Evolutionary conservation across 92 coral and sea anemone genomes (phyloP).

Genomic region (Palythoa caribaeorum): DNA sequence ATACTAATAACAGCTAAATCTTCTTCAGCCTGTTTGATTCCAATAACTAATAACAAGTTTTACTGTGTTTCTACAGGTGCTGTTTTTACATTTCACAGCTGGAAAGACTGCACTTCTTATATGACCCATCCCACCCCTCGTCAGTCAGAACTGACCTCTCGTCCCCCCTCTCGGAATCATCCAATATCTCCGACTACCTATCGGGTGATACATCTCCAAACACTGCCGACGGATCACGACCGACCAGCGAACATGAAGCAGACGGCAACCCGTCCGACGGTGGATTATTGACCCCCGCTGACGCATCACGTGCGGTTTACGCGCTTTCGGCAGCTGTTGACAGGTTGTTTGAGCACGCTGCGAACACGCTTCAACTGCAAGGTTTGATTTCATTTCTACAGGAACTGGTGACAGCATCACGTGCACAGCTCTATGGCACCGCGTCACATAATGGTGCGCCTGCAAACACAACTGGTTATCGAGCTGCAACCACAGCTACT

Average conservation of each 20-base stretch:
- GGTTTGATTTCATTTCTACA: slow-evolving; percentile 78
- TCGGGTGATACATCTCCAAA: slow-evolving; percentile 90
- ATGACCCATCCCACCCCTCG: slow-evolving; percentile 71
- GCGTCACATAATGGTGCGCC: slow-evolving; percentile 50
- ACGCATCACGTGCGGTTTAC: slow-evolving; percentile 96
- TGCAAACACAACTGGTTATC: slow-evolving; percentile 50
- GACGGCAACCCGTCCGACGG: slow-evolving; percentile 74
- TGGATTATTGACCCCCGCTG: slow-evolving; percentile 84
- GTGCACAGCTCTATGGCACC: slow-evolving; percentile 82
- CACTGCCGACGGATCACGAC: slow-evolving; percentile 73
- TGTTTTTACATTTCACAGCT: slow-evolving; percentile 91
- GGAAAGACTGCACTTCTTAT: slow-evolving; percentile 82
- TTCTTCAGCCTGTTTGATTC: too few species aligned
- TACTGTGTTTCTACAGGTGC: slow-evolving; percentile 62
- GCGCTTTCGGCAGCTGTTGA: slow-evolving; percentile 98
- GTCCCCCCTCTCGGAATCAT: slow-evolving; percentile 93
- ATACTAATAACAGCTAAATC: too few species aligned
- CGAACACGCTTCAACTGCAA: slow-evolving; percentile 84
- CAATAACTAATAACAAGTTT: not conserved
- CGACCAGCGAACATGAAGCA: slow-evolving; percentile 66
- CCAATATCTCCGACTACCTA: slow-evolving; percentile 87
- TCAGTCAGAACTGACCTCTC: slow-evolving; percentile 74
- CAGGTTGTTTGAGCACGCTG: slow-evolving; percentile 97
- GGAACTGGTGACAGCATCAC: slow-evolving; percentile 87
- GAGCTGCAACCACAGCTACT: slow-evolving; percentile 72